phyloP scores from a whole-genome alignment of 2,113 vertebrate species.

The Oncorhynchus masou region DNA sequence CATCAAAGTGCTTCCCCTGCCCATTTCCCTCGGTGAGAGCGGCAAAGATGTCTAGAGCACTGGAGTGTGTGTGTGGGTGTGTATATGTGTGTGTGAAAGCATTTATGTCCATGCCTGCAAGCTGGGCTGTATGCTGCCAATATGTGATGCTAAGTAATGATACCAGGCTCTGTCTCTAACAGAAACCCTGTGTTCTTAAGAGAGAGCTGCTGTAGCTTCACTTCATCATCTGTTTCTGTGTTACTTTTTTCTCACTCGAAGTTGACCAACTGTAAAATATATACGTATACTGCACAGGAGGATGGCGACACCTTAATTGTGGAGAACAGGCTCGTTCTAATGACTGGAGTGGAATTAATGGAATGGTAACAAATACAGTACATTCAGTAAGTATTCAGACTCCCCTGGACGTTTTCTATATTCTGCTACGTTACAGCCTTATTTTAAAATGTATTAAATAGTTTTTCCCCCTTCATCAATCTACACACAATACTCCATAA shows the following conservation, averaged over 20 bases:
- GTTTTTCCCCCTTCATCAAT: too few species aligned
- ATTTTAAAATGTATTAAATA: too few species aligned
- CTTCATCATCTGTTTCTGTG: neutral
- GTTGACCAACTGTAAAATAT: too few species aligned
- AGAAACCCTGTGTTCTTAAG: constrained; percentile 41
- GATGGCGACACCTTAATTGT: too few species aligned
- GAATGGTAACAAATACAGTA: too few species aligned
- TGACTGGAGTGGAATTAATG: too few species aligned
- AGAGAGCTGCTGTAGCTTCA: constrained; percentile 20
- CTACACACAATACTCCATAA: too few species aligned
- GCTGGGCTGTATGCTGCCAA: constrained; percentile 61
- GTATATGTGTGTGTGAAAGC: constrained; percentile 4
- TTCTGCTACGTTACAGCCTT: too few species aligned
- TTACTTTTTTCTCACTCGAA: constrained; percentile 11
- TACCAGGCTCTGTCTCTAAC: constrained; percentile 46
- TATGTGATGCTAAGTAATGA: constrained; percentile 41
- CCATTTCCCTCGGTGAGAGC: constrained; percentile 63
- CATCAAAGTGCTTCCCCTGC: constrained; percentile 72
- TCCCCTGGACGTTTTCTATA: too few species aligned
- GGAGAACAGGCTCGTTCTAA: too few species aligned
- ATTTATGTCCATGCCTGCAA: constrained; percentile 51
- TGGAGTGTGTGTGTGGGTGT: constrained; percentile 45
- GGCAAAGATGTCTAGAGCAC: constrained; percentile 63
- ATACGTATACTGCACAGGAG: too few species aligned
- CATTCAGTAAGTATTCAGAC: too few species aligned